Evolutionary conservation across 2,888 invertebrate species (phyloP), one percentile per base, ranked within the genome.

Genomic region (Tetragonisca angustula): DNA sequence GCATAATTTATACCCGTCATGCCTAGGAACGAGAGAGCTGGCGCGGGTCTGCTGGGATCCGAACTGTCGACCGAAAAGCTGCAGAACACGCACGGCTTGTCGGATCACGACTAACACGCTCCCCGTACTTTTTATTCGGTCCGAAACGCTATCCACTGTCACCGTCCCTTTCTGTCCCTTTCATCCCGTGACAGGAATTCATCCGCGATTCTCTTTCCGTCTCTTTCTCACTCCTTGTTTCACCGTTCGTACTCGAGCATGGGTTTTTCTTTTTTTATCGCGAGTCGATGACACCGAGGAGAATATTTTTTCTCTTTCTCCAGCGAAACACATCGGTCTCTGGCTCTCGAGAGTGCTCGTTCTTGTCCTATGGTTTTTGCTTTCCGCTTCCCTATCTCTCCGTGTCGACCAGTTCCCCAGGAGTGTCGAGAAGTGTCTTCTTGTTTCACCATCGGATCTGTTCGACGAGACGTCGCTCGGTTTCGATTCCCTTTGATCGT

Each of bases 1-100:
- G 90, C 91, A 92, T 93, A 93, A 93, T 93, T 93, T 92, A 93
- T 93, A 92, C 87, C 91, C 90, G 92, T 91, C 92, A 91, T 87
- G 88, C 79, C 76, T 81, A 85, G 84, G 78, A 87, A 81, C 84
- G 85, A 76, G 82, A 71, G 78, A 70, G 79, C 77, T 76, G 83
- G 75, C 80, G 86, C 86, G 87, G 88, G 88, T 86, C 86, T 89
- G 88, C 85, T 81, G 83, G 89, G 86, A 89, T 89, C 87, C 87
- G 71, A 89, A 89, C 86, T 89, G 83, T 83, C 87, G 80, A 72
- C 73, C 84, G 89, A 88, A 86, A 89, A 89, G 78, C 86, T 83
- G 79, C 86, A 74, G 88, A 88, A 88, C 89, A 89, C 88, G 88
- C 83, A 81, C 79, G 86, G 82, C 80, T 81, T 84, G 89, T 76